Conservation (phyloP, 2,888 invertebrate genomes). For the Chrysina gloriosa region DNA sequence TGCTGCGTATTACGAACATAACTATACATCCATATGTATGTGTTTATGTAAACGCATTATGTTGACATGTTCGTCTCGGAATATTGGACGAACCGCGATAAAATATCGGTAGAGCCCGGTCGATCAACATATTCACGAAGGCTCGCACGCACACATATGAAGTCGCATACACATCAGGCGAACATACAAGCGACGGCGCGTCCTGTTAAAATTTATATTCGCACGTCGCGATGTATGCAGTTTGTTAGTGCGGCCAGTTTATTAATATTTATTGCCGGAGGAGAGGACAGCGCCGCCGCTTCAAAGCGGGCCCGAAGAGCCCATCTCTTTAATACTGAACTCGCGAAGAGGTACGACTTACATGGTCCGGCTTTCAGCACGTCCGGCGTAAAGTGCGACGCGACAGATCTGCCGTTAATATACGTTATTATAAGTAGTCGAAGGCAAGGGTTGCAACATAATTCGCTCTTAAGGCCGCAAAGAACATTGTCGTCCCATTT, state of each 20-base stretch:
- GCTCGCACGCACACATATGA: too few relatives aligned
- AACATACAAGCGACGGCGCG: slow-evolving; percentile 4
- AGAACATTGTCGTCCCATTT: not conserved
- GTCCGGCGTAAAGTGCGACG: slow-evolving; percentile 29
- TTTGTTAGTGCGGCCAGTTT: slow-evolving; percentile 57
- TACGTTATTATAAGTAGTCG: slow-evolving; percentile 4
- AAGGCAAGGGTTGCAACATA: not conserved
- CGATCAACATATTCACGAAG: too few relatives aligned
- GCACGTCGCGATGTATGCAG: slow-evolving; percentile 54
- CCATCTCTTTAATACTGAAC: slow-evolving; percentile 54
- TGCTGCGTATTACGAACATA: too few relatives aligned
- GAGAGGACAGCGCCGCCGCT: slow-evolving; percentile 56
- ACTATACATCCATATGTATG: too few relatives aligned
- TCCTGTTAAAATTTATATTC: slow-evolving; percentile 50
- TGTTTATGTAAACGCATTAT: too few relatives aligned
- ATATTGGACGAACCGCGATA: too few relatives aligned
- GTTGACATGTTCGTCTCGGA: too few relatives aligned
- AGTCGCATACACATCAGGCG: not conserved
- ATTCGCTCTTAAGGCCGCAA: not conserved
- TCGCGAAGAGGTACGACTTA: slow-evolving; percentile 37
- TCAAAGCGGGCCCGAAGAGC: slow-evolving; percentile 53
- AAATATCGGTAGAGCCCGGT: too few relatives aligned
- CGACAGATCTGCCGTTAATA: slow-evolving; percentile 30
- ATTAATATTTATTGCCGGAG: slow-evolving; percentile 59
- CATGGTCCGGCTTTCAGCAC: slow-evolving; percentile 45